Base-by-base conservation (phyloP, 1,140 invertebrate species). In the Eriosoma lanigerum region DNA sequence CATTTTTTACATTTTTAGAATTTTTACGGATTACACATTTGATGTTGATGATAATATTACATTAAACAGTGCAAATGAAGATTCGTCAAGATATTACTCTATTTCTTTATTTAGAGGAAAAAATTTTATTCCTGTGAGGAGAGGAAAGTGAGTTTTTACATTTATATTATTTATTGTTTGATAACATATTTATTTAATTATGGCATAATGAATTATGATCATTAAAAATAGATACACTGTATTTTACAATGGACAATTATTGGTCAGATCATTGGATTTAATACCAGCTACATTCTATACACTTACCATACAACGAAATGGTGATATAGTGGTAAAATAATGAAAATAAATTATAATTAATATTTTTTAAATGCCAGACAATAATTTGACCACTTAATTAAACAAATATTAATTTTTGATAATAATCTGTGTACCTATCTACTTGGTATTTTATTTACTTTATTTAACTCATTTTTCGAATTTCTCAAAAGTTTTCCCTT, bases 261-360 rank as follows among this genome's bases (percentile, higher is more conserved):
- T 75, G 1, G 0, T 12, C 50, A n/a, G 9, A 2, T 15, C 29
- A 17, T 10, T 75, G 12, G 8, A 75, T 15, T 44, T 75, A 32
- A 75, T 38, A 17, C 72, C 73, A 5, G 52, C 73, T 10, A 75
- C 72, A 12, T 32, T 75, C 1, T 75, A 75, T 32, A 75, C 72
- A 9, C 29, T 58, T n/a, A 75, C 52, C 2, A 10, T 75, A 8
- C 72, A 75, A 75, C 72, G 72, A 1, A 75, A 75, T 56, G 72
- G 29, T 9, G 32, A 32, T 38, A 58, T 44, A 75, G 58, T 17
- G 52, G 72, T 75, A 75, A 75, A 0, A 46, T 46, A 21, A 66
- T 12, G 6, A 2, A 32, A 1, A 38, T n/a, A n/a, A 10, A 3
- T 64, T n/a, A 3, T 44, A 12, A n/a, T 64, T 15, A 15, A 68